These are phyloP conservation scores for Leucophenga varia DNA, from an alignment of 1,140 invertebrate species.

Conservation along the genomic window DNA sequence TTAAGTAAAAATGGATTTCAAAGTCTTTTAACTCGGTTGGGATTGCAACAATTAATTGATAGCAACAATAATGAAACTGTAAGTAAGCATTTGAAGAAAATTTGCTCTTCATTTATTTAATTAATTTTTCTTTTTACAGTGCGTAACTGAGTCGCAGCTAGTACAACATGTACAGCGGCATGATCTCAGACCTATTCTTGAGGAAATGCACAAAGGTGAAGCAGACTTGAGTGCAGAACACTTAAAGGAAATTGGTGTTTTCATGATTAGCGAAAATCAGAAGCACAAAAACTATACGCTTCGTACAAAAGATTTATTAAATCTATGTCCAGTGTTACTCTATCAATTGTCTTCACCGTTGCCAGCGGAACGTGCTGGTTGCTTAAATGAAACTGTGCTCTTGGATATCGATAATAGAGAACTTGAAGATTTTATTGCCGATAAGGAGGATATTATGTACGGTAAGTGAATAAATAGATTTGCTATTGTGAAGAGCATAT, in stretches of 20 bases:
- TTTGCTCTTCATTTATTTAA: constrained; percentile 14
- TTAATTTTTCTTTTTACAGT: constrained; percentile 16
- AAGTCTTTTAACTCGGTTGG: constrained; percentile 64
- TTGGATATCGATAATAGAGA: constrained; percentile 27
- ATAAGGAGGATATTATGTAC: constrained; percentile 46
- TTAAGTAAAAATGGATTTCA: constrained; percentile 59
- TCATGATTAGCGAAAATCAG: not conserved
- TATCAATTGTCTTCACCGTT: constrained; percentile 64
- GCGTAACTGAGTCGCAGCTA: constrained; percentile 27
- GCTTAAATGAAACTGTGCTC: constrained; percentile 53
- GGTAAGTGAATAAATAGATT: constrained; percentile 24
- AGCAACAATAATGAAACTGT: constrained; percentile 58
- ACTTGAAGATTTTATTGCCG: constrained; percentile 1
- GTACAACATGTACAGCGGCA: constrained; percentile 45
- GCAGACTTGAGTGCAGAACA: no score
- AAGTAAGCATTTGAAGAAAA: constrained; percentile 34
- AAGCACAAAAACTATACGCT: constrained; percentile 27
- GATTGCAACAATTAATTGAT: constrained; percentile 61
- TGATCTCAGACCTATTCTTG: constrained; percentile 20
- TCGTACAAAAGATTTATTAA: constrained; percentile 51
- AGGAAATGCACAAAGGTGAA: no score
- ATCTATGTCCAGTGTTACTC: constrained; percentile 66
- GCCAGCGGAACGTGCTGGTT: constrained; percentile 60
- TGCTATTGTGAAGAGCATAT: not conserved
- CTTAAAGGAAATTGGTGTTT: no score